Evolutionary conservation across 1,140 invertebrate genomes (phyloP).

Genomic region (Papilio helenus): DNA sequence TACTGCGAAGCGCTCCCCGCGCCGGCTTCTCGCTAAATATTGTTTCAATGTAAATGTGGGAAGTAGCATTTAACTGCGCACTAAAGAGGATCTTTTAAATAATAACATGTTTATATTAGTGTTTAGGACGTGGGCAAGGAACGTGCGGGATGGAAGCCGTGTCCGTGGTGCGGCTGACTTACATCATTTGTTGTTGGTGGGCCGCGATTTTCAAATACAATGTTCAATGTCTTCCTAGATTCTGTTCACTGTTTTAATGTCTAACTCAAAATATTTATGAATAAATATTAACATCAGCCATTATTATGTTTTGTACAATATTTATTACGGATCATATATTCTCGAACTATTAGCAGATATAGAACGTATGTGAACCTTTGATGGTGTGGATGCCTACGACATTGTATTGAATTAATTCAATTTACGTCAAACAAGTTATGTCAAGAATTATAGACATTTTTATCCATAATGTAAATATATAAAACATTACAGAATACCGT

Average conservation of each 20-base stretch:
- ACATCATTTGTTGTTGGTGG: conserved; percentile 27
- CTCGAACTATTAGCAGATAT: neutral
- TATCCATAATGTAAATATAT: no score
- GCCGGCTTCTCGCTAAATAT: conserved; percentile 67
- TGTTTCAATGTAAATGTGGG: conserved; percentile 65
- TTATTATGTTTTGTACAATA: neutral
- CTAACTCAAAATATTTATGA: neutral
- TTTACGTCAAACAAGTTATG: no score
- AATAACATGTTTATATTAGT: conserved; percentile 50
- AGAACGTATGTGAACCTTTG: neutral
- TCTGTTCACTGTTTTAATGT: neutral
- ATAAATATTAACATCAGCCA: conserved; percentile 1
- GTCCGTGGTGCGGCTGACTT: neutral
- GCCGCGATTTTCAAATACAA: neutral
- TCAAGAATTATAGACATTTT: no score
- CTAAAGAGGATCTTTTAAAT: conserved; percentile 55
- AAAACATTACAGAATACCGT: no score
- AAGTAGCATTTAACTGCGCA: conserved; percentile 63
- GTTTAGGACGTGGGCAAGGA: conserved; percentile 27
- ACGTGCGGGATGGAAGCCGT: conserved; percentile 10
- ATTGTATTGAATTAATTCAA: neutral
- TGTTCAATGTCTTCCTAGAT: conserved; percentile 25
- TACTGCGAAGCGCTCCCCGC: conserved; percentile 64
- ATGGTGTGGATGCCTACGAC: no score
- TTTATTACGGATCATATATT: neutral